Base-by-base conservation (phyloP, 2,888 invertebrate species). In the Clepsis dumicolana region DNA sequence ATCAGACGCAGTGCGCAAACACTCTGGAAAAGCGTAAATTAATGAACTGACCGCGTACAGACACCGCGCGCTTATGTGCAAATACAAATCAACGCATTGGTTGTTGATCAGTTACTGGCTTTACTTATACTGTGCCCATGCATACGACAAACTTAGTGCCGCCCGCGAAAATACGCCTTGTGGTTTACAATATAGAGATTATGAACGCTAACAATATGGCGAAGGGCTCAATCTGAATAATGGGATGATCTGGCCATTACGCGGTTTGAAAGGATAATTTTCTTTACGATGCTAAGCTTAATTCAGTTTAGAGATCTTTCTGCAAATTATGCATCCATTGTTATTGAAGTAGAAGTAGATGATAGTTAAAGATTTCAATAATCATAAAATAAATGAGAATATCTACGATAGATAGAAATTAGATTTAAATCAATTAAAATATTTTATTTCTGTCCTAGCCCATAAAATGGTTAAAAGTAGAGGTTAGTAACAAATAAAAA, bases 191-290 rank as follows among this genome's bases (percentile, higher is more conserved):
- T 16, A 68, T 32, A 27, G 12, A 14, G 32, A 44, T 52, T 10
- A 21, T 5, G 32, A 41, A 16, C 1, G 41, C 32, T 59, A 32
- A 25, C 10, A 29, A 50, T 57, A 63, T 18, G 18, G 52, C 7
- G 16, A 53, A 67, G 64, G 48, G 48, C 56, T 35, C 56, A 25
- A 59, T 59, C 29, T 53, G 68, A 32, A 59, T 68, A 64, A 68
- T 44, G 63, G 63, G 50, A 52, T 57, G 52, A 68, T 57, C 24
- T 41, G 50, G 24, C 52, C 59, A 68, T 68, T 68, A 68, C 53
- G 59, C 52, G 41, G 53, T 63, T 54, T 64, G 44, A 59, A 53
- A 52, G 63, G 68, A 68, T 64, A 64, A 68, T 64, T 50, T 54
- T 50, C 48, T 48, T 18, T 48, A 21, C 18, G 12, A 48, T 48